Conservation (phyloP, 2,888 invertebrate species). For the Autographa pulchrina region DNA sequence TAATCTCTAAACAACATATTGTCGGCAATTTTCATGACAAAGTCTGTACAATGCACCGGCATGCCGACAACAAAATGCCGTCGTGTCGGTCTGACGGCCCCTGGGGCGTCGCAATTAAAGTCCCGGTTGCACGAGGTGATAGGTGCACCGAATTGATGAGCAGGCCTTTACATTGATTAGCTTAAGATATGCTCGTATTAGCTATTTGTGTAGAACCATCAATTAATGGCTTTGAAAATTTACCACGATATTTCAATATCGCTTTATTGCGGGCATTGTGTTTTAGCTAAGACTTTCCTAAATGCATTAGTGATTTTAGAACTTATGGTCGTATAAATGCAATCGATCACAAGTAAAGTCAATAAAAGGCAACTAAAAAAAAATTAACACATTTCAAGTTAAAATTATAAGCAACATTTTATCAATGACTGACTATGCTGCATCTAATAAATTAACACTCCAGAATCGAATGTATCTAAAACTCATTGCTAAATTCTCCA, state of each 20-base stretch:
- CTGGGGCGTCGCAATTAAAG: conserved; percentile 85
- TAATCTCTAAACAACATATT: conserved; percentile 70
- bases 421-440: no score
- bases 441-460: neutral
- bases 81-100: conserved; percentile 81
- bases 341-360: no score
- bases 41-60: conserved; percentile 72
- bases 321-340: no score
- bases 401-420: neutral
- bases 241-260: neutral
- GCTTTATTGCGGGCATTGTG: neutral
- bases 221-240: conserved; percentile 7
- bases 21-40: conserved; percentile 78
- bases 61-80: conserved; percentile 77
- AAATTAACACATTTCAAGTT: no score
- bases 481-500: conserved; percentile 24
- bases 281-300: neutral
- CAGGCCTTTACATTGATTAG: conserved; percentile 60
- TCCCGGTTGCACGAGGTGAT: conserved; percentile 75
- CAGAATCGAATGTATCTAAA: conserved; percentile 11
- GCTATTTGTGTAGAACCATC: conserved; percentile 16
- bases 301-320: neutral
- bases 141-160: conserved; percentile 73
- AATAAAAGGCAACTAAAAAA: neutral
- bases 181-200: conserved; percentile 48